These are phyloP conservation scores for Selene dorsalis DNA, from an alignment of 2,797 vertebrate species.

Conservation along the genomic window DNA sequence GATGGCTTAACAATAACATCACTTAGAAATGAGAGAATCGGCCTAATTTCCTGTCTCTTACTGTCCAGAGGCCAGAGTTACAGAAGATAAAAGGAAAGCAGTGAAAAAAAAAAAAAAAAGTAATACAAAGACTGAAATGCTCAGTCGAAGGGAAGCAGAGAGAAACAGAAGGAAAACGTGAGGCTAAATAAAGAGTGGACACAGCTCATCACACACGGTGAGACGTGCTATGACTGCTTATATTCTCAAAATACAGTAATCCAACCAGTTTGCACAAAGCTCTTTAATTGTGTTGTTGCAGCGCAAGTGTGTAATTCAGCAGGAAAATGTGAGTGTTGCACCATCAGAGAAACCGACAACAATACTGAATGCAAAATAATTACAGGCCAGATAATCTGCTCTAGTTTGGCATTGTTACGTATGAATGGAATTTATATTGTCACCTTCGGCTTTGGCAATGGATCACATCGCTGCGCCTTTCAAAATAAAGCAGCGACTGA, in stretches of 20 bases:
- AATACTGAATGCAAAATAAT: background rate
- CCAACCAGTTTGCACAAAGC: background rate
- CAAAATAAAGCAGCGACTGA: conserved; percentile 8
- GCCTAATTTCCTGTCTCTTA: conserved; percentile 10
- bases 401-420: background rate
- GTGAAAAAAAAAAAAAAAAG: background rate
- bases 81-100: background rate
- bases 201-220: background rate
- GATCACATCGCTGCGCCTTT: background rate
- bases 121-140: background rate
- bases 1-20: conserved; percentile 18
- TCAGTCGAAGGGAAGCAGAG: background rate
- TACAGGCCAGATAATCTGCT: background rate
- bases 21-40: background rate
- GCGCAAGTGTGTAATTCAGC: background rate
- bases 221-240: background rate
- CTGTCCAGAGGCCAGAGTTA: background rate
- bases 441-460: background rate
- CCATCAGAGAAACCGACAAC: background rate
- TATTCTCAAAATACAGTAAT: background rate
- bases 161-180: background rate
- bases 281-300: background rate
- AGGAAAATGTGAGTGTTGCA: background rate
- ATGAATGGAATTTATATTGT: conserved; percentile 5
- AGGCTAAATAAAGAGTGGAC: background rate